Evolutionary conservation across 2,113 vertebrate genomes (phyloP).

Genomic region (Oriolus oriolus): DNA sequence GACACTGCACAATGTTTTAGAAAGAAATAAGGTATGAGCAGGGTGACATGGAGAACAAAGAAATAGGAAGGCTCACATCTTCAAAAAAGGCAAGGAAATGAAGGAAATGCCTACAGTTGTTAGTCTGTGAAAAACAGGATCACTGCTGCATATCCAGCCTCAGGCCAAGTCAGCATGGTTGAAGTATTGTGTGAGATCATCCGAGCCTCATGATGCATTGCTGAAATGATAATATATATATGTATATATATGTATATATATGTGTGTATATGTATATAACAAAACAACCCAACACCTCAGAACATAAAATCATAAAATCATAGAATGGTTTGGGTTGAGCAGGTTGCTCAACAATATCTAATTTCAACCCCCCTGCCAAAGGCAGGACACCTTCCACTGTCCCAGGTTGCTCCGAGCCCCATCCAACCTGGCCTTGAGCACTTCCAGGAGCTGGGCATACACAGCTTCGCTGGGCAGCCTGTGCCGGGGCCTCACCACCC

Average conservation of each 20-base stretch:
- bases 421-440: not conserved
- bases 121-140: not conserved
- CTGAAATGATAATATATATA: not conserved
- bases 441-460: not conserved
- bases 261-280: too few species aligned
- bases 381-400: not conserved
- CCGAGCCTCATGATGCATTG: not conserved
- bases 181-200: not conserved
- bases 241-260: too few species aligned
- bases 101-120: not conserved
- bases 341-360: not conserved
- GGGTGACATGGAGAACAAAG: not conserved
- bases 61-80: not conserved
- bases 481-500: not conserved
- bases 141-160: not conserved
- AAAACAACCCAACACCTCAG: not conserved
- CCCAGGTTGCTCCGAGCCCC: not conserved
- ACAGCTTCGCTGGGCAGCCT: not conserved
- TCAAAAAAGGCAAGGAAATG: not conserved
- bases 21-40: not conserved
- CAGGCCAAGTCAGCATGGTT: not conserved
- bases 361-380: not conserved
- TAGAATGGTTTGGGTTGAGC: not conserved
- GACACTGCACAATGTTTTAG: not conserved
- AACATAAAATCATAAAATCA: not conserved